A percentile compares a stretch with the other conserved stretches of the same genome.
phyloP scores from a whole-genome alignment of 2,113 vertebrate genomes.

The Mus spicilegus region DNA sequence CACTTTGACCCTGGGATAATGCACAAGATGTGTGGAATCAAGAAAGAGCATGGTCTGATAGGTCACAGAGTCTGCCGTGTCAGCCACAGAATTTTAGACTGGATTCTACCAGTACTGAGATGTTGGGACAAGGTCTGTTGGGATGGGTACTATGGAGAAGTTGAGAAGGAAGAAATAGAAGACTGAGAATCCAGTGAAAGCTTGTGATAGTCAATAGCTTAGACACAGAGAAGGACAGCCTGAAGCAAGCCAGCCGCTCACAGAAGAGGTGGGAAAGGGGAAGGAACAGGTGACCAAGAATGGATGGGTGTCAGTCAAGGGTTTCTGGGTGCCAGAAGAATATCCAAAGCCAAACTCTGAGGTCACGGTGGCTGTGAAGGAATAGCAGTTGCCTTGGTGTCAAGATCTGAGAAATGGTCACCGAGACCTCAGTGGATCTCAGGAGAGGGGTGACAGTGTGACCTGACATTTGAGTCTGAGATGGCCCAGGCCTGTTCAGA shows the following conservation, averaged over 20 bases:
- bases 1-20: neutral
- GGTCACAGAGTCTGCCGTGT: neutral
- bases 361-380: neutral
- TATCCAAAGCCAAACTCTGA: neutral
- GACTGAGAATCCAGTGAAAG: neutral
- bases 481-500: neutral
- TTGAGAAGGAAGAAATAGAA: neutral
- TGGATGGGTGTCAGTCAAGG: neutral
- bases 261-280: neutral
- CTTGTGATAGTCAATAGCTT: neutral
- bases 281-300: neutral
- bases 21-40: neutral
- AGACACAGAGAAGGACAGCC: rapidly evolving
- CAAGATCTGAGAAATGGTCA: neutral
- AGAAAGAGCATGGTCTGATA: neutral
- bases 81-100: neutral
- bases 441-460: neutral
- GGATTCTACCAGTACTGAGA: neutral
- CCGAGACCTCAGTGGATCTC: neutral
- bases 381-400: neutral
- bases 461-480: neutral
- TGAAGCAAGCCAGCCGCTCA: too few species aligned
- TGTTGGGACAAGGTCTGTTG: neutral
- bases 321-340: neutral
- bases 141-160: neutral